phyloP scores from a whole-genome alignment of 2,113 vertebrate genomes.

The Eublepharis macularius region DNA sequence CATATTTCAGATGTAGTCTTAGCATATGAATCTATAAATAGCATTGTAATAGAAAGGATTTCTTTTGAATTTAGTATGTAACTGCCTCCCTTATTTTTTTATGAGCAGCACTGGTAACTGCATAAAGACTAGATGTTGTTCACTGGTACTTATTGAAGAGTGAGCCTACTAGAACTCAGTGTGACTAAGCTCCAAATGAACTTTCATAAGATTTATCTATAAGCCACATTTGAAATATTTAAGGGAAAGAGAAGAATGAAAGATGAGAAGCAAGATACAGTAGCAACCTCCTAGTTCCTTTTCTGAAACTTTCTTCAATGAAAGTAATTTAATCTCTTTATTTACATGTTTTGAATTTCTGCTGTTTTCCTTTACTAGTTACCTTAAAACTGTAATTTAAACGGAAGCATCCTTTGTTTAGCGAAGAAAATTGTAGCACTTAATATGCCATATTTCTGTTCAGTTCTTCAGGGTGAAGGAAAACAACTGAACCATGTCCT shows the following conservation, averaged over 20 bases:
- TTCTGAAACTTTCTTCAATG: neutral
- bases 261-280: too few species aligned
- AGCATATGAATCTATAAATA: too few species aligned
- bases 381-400: slow-evolving; percentile 39
- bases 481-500: slow-evolving; percentile 7
- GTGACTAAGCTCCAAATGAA: neutral
- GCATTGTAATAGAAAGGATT: too few species aligned
- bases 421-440: slow-evolving; percentile 16
- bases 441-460: slow-evolving; percentile 21
- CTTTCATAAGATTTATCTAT: neutral
- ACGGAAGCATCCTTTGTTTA: slow-evolving; percentile 25
- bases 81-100: too few species aligned
- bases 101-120: too few species aligned
- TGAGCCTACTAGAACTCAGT: neutral
- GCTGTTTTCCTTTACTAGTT: neutral
- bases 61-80: too few species aligned
- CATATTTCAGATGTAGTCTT: too few species aligned
- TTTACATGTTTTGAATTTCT: neutral
- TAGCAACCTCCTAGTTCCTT: too few species aligned
- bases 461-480: slow-evolving; percentile 24
- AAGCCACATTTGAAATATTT: too few species aligned
- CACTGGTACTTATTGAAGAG: neutral
- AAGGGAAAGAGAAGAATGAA: too few species aligned
- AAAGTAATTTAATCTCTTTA: neutral
- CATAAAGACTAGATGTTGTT: too few species aligned